Conservation (phyloP, 2,113 vertebrate species). For the Coregonus clupeaformis region DNA sequence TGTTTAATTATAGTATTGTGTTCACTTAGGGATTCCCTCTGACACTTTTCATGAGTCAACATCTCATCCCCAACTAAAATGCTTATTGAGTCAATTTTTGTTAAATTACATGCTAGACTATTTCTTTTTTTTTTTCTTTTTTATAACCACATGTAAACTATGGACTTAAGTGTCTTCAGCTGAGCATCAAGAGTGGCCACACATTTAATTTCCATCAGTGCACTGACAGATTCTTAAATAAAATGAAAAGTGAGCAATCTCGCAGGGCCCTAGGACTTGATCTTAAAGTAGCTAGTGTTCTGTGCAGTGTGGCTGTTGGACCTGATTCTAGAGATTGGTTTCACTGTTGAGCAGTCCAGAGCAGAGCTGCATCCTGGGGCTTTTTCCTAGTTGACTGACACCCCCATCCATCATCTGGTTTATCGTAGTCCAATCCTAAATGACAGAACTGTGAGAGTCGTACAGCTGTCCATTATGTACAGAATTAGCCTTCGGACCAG, state of each 20-base stretch:
- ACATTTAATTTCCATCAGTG: not conserved
- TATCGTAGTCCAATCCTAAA: constrained; percentile 48
- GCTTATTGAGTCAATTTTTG: no score
- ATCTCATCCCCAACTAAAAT: not conserved
- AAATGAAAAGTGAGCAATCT: not conserved
- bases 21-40: not conserved
- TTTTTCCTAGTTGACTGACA: constrained; percentile 48
- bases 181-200: not conserved
- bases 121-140: no score
- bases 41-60: not conserved
- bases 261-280: not conserved
- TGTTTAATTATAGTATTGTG: not conserved
- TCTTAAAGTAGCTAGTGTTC: not conserved
- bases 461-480: constrained; percentile 52
- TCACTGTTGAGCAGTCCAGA: constrained; percentile 10
- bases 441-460: constrained; percentile 36
- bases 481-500: constrained; percentile 36
- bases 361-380: constrained; percentile 25
- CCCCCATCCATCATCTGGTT: constrained; percentile 51
- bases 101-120: no score
- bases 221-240: not conserved
- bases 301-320: not conserved
- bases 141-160: no score
- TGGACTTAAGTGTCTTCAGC: not conserved
- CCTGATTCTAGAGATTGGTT: constrained; percentile 17